Base-by-base conservation (phyloP, 2,888 invertebrate genomes). In the Caenorhabditis sulstoni region DNA sequence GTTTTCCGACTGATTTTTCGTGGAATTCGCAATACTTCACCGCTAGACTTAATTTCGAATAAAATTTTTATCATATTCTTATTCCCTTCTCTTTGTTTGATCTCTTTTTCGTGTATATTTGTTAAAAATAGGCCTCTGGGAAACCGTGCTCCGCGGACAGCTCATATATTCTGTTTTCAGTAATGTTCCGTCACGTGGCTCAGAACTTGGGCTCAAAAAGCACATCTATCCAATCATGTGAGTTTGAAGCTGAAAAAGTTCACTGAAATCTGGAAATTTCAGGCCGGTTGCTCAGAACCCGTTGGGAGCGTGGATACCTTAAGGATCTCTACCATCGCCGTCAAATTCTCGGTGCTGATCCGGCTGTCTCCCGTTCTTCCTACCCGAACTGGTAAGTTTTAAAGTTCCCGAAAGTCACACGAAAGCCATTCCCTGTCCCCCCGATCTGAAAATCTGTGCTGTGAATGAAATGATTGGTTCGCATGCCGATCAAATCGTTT, bases 251-350 rank as follows among this genome's bases (percentile, higher is more conserved):
- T 66, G 11, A 23, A 57, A 22, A 1, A 18, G 12, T 16, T 22
- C 41, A 41, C 12, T 14, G 41, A 14, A 16, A 64, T n/a, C 20
- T 23, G 0, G 14, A 1, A 1, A 41, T 37, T 77, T 12, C 47
- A 83, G 83, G 61, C 37, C 81, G 88, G 18, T 68, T 70, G 20
- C 62, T 88, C 29, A 81, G 88, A 45, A 81, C 85, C 45, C 68
- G 81, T n/a, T 89, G 87, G 87, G 84, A 86, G 53, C 82, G 87
- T 16, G 83, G 83, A 37, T 89, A 85, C 50, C 80, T 88, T 39
- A 89, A 89, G 64, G 89, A 89, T 62, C 82, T 89, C 18, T 89
- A 89, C 66, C 87, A 89, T 57, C 80, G 89, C 22, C 79, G 89
- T 18, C 81, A 82, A 22, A 58, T 89, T 61, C 70, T 86, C 45